Evolutionary conservation across 2,113 vertebrate genomes (phyloP).

Genomic region (Heterotis niloticus): DNA sequence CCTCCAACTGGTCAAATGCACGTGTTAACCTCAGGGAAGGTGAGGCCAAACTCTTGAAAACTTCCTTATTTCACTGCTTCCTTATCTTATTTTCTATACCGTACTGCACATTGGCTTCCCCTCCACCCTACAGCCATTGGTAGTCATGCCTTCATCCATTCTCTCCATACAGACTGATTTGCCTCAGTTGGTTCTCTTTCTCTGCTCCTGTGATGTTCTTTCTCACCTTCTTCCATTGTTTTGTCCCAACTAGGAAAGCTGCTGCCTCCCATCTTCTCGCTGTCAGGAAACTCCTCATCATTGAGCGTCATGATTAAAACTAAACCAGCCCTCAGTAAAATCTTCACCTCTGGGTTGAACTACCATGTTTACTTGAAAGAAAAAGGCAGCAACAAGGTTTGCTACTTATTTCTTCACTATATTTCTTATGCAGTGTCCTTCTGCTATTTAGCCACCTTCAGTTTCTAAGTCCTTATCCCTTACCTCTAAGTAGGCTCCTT

Average conservation of each 20-base stretch:
- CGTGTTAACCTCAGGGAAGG: constrained; percentile 36
- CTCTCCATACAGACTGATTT: background rate
- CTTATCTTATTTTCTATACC: too few species aligned
- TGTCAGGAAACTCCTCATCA: constrained; percentile 48
- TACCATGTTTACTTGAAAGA: constrained; percentile 54
- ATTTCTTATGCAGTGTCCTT: too few species aligned
- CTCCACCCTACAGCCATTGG: background rate
- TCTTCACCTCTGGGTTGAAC: constrained; percentile 44
- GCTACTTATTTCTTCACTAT: too few species aligned
- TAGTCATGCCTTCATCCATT: background rate
- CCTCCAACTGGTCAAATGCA: background rate
- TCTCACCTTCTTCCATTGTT: background rate
- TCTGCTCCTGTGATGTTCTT: background rate
- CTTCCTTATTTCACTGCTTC: too few species aligned
- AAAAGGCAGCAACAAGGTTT: constrained; percentile 43
- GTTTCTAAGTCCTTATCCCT: background rate
- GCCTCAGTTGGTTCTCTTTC: background rate
- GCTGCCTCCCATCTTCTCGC: constrained; percentile 51
- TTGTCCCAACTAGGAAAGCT: constrained; percentile 45
- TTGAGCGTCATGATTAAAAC: constrained; percentile 47
- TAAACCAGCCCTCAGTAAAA: constrained; percentile 44
- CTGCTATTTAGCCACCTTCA: too few species aligned
- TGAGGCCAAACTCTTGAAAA: constrained; percentile 33
- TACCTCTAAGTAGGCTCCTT: background rate
- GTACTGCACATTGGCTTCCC: too few species aligned